Evolutionary conservation across 2,797 vertebrate genomes (phyloP).

Genomic region (Sternarchorhynchus goeldii): DNA sequence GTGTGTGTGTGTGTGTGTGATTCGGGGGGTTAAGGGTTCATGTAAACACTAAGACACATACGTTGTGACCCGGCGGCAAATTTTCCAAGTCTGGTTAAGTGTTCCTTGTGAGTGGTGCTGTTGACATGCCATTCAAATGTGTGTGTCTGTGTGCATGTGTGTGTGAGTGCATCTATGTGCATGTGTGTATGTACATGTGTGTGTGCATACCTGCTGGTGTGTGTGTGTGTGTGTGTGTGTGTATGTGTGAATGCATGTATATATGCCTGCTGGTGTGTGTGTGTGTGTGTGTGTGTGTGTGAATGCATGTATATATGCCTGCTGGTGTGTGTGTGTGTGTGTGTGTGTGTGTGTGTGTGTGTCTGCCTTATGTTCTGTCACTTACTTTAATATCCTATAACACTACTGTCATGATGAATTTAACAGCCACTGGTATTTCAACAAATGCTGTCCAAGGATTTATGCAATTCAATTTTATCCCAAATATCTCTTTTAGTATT

Average conservation of each 20-base stretch:
- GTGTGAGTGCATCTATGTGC: constrained; percentile 16
- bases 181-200: constrained; percentile 25
- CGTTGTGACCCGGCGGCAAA: constrained; percentile 55
- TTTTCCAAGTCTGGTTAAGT: constrained; percentile 67
- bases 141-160: constrained; percentile 9
- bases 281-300: not conserved
- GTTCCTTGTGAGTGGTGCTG: constrained; percentile 64
- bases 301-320: no score
- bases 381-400: not conserved
- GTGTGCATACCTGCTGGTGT: not conserved
- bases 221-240: not conserved
- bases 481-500: constrained; percentile 15
- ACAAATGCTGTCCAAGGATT: constrained; percentile 23
- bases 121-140: constrained; percentile 62
- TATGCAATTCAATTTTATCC: constrained; percentile 3
- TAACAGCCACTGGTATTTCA: constrained; percentile 26
- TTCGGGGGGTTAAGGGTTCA: constrained; percentile 65
- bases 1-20: constrained; percentile 35
- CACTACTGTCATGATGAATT: constrained; percentile 19
- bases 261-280: not conserved
- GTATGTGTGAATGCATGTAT: no score
- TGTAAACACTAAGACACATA: constrained; percentile 60
- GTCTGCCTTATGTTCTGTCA: not conserved
- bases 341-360: not conserved
- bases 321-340: not conserved